Evolutionary conservation across 2,113 vertebrate species (phyloP).

Genomic region (Myotis brandtii): DNA sequence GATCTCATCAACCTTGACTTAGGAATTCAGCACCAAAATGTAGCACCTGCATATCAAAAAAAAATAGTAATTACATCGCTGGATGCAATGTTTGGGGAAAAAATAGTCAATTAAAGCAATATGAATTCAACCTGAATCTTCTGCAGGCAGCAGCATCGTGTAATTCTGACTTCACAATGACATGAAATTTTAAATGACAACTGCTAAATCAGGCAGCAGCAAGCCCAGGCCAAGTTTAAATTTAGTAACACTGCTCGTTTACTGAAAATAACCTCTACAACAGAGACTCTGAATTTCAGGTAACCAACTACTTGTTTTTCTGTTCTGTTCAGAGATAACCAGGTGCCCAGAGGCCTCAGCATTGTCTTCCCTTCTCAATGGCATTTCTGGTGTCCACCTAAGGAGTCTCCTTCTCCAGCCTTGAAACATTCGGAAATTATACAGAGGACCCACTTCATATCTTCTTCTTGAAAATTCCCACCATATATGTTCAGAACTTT

Average conservation of each 20-base stretch:
- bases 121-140: conserved; percentile 38
- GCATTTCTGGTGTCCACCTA: conserved; percentile 54
- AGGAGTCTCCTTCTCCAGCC: conserved; percentile 65
- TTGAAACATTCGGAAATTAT: conserved; percentile 65
- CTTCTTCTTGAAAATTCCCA: conserved; percentile 70
- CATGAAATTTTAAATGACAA: conserved; percentile 76
- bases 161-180: conserved; percentile 71
- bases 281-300: conserved; percentile 64
- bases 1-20: conserved; percentile 42
- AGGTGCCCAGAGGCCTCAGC: neutral
- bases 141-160: neutral
- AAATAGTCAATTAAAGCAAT: conserved; percentile 51
- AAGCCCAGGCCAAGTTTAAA: conserved; percentile 72
- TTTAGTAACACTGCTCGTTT: conserved; percentile 74
- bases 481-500: conserved; percentile 56
- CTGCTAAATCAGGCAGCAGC: conserved; percentile 65
- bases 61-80: conserved; percentile 45
- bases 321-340: conserved; percentile 78
- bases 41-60: conserved; percentile 54
- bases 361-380: conserved; percentile 60
- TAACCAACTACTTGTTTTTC: conserved; percentile 59
- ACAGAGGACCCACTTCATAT: conserved; percentile 35
- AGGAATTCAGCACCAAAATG: conserved; percentile 51
- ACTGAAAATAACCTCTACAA: conserved; percentile 67
- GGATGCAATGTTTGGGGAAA: conserved; percentile 56